A percentile compares a stretch with the other conserved stretches of the same genome.
These are phyloP conservation scores for Megaceryle maxima DNA, from an alignment of 2,113 vertebrate genomes.

Conservation along the genomic window DNA sequence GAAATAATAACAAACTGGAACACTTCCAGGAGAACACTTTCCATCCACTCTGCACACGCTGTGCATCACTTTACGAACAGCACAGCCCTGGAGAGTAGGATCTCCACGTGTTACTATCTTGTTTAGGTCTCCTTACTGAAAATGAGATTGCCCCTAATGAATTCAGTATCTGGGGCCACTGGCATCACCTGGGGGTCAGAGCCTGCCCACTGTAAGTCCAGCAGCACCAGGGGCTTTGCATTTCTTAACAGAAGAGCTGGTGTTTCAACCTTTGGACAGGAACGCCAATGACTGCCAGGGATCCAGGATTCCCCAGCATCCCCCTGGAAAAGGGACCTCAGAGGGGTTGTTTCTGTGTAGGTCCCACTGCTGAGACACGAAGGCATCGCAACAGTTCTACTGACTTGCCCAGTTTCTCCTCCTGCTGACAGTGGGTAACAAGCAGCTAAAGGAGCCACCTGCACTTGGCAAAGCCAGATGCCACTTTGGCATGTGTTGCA, in stretches of 20 bases:
- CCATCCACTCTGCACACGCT: neutral
- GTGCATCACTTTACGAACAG: neutral
- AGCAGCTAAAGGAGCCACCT: neutral
- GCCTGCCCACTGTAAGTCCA: neutral
- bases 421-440: neutral
- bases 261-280: neutral
- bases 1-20: neutral
- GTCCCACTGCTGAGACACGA: neutral
- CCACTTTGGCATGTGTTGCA: neutral
- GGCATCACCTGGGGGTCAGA: neutral
- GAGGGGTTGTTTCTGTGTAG: neutral
- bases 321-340: neutral
- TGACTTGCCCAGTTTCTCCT: rapidly evolving
- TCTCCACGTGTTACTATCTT: neutral
- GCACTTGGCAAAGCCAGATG: neutral
- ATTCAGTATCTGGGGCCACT: rapidly evolving
- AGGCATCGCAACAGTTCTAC: neutral
- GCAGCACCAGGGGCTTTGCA: neutral
- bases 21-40: neutral
- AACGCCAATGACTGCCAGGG: neutral
- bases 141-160: neutral
- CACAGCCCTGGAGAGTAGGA: neutral
- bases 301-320: neutral
- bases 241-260: neutral
- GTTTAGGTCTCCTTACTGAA: neutral